Percentiles rank a stretch among this genome's conserved stretches.
These are phyloP conservation scores for Dendronephthya gigantea DNA, from an alignment of 64 coral and sea anemone genomes.

Conservation along the genomic window DNA sequence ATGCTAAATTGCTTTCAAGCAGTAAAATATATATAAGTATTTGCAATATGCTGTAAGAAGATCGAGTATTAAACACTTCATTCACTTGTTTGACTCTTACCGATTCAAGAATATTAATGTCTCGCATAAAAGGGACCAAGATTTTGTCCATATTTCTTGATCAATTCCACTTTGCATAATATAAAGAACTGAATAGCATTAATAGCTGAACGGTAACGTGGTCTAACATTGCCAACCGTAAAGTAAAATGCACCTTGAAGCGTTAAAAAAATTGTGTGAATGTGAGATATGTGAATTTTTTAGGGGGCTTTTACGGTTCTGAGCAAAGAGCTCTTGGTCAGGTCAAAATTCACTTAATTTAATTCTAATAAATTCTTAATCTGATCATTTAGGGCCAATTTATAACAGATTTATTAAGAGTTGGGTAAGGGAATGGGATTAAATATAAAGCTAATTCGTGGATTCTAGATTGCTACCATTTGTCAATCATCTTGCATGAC, in stretches of 20 bases:
- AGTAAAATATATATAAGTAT: background rate
- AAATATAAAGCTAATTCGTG: too few species aligned
- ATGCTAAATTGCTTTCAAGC: background rate
- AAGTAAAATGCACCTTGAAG: slow-evolving; percentile 8
- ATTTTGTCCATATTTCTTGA: slow-evolving; percentile 43
- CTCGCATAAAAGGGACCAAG: slow-evolving; percentile 20
- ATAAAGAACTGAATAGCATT: background rate
- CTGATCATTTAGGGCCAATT: too few species aligned
- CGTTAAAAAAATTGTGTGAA: background rate
- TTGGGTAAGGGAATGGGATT: too few species aligned
- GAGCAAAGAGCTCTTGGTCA: background rate
- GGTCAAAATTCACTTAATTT: too few species aligned
- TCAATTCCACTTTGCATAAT: background rate
- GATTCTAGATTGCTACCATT: too few species aligned
- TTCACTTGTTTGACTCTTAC: background rate
- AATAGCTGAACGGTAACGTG: background rate
- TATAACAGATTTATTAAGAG: too few species aligned
- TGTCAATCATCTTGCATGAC: too few species aligned
- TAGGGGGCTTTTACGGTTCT: background rate
- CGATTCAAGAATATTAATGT: background rate
- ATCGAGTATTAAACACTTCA: too few species aligned
- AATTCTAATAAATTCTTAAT: too few species aligned
- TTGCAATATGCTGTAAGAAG: background rate
- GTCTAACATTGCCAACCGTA: background rate
- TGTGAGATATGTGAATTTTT: background rate